Evolutionary conservation across 2,888 invertebrate genomes (phyloP).

Genomic region (Nemapogon koenigi): DNA sequence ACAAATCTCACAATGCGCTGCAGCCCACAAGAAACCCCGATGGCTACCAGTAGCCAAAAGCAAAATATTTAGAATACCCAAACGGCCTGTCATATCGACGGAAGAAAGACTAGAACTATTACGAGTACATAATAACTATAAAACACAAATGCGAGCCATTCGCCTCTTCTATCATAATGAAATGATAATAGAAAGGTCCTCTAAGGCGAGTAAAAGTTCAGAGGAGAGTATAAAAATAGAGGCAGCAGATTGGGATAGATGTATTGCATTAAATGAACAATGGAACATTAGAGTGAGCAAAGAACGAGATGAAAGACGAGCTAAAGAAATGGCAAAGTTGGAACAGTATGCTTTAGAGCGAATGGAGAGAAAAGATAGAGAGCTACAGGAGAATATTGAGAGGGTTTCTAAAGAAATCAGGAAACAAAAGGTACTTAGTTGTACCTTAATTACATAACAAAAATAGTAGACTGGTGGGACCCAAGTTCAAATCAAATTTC

Average conservation of each 20-base stretch:
- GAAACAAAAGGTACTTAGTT: conserved; percentile 35
- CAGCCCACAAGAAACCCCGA: conserved; percentile 72
- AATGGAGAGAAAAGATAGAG: conserved; percentile 40
- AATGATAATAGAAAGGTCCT: conserved; percentile 51
- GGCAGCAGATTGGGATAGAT: conserved; percentile 69
- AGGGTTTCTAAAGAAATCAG: conserved; percentile 58
- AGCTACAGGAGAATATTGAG: conserved; percentile 31
- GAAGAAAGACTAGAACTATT: conserved; percentile 72
- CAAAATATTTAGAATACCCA: conserved; percentile 76
- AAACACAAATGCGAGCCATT: conserved; percentile 65
- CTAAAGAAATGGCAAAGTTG: conserved; percentile 46
- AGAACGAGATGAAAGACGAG: conserved; percentile 64
- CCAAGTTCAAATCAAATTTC: no score
- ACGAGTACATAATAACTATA: conserved; percentile 75
- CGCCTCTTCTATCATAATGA: conserved; percentile 60
- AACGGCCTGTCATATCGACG: conserved; percentile 58
- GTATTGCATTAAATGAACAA: conserved; percentile 67
- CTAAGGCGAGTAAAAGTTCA: conserved; percentile 57
- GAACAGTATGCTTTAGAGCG: conserved; percentile 49
- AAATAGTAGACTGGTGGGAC: no score
- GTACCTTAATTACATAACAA: no score
- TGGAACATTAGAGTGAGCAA: conserved; percentile 74
- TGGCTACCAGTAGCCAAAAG: conserved; percentile 83
- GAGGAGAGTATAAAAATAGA: conserved; percentile 62
- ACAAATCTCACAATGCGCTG: conserved; percentile 35